phyloP scores from a whole-genome alignment of 2,113 vertebrate species.

The Cricetomys ansorgei region DNA sequence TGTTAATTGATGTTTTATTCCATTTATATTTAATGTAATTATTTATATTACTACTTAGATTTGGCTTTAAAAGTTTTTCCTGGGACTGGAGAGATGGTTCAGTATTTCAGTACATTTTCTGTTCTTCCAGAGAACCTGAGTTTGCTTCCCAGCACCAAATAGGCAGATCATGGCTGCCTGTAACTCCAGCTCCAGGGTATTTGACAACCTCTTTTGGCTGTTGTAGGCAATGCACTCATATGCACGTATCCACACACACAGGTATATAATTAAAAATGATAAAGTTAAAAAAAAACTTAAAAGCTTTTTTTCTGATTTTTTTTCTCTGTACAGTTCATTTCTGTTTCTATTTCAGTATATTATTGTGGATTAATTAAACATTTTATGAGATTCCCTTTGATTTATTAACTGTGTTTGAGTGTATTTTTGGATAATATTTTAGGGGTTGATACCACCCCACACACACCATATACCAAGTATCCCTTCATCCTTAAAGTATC shows the following conservation, averaged over 20 bases:
- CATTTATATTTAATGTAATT: slow-evolving; percentile 39
- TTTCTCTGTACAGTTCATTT: neutral
- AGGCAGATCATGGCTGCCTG: neutral
- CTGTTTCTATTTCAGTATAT: neutral
- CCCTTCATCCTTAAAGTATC: neutral
- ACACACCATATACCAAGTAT: neutral
- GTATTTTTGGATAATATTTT: slow-evolving; percentile 30
- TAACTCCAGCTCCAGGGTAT: neutral
- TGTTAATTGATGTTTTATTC: neutral
- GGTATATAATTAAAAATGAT: neutral
- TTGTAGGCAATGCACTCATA: neutral
- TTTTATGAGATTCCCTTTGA: slow-evolving; percentile 38
- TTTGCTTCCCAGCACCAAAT: neutral
- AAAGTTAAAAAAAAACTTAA: neutral
- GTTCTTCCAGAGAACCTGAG: neutral
- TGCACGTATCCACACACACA: neutral
- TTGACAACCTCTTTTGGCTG: neutral
- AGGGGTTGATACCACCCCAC: neutral
- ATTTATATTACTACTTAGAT: neutral
- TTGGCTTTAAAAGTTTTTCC: slow-evolving; percentile 18
- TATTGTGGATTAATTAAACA: neutral
- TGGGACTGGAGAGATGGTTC: neutral
- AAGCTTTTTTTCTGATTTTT: slow-evolving; percentile 37
- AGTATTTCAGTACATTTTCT: neutral
- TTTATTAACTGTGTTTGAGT: neutral